phyloP scores from a whole-genome alignment of 2,888 invertebrate species.

The Seira ritae region DNA sequence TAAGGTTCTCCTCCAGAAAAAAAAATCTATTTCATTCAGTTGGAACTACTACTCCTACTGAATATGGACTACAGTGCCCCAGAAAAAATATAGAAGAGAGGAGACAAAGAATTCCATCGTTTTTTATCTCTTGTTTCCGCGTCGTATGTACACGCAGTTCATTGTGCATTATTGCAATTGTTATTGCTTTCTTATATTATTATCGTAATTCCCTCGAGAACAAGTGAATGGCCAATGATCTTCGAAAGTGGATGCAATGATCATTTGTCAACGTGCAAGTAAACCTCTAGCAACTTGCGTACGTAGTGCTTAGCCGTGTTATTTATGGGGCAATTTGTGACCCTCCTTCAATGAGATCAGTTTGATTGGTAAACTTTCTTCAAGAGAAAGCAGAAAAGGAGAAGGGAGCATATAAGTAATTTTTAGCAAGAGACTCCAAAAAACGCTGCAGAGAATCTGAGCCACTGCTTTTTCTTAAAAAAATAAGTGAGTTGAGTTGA shows the following conservation, averaged over 20 bases:
- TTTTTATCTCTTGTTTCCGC: constrained; percentile 34
- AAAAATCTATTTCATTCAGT: background rate
- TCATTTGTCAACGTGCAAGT: background rate
- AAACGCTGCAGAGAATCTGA: too few species aligned
- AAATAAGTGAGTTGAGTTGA: too few species aligned
- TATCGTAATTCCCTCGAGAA: background rate
- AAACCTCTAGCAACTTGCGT: background rate
- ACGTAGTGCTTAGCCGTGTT: background rate
- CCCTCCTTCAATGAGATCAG: background rate
- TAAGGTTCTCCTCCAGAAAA: too few species aligned
- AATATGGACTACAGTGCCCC: background rate
- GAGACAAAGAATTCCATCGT: constrained; percentile 42
- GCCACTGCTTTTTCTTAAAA: too few species aligned
- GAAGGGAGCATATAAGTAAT: background rate
- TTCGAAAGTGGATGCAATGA: constrained; percentile 1
- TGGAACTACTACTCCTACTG: too few species aligned
- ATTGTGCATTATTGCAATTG: constrained; percentile 5
- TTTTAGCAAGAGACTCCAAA: background rate
- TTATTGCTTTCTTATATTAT: background rate
- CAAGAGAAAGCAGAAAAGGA: background rate
- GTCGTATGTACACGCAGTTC: background rate
- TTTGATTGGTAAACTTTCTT: background rate
- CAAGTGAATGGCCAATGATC: background rate
- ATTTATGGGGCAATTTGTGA: constrained; percentile 48
- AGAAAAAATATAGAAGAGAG: constrained; percentile 1